Evolutionary conservation across 2,888 invertebrate genomes (phyloP).

Genomic region (Ochropacha duplaris): DNA sequence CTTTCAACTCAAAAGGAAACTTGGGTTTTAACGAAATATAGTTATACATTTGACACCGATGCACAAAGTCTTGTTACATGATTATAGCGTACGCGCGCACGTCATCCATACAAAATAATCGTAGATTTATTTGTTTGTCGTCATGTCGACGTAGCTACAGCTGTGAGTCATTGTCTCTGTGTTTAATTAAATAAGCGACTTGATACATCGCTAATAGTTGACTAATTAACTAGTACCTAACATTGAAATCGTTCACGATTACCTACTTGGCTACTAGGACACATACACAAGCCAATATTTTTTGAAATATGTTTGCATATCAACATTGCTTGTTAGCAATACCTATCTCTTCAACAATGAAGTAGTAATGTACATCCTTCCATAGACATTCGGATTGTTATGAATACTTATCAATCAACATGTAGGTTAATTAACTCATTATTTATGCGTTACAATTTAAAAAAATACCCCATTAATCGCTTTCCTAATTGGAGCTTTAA

Average conservation of each 20-base stretch:
- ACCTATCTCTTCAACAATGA: neutral
- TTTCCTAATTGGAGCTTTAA: neutral
- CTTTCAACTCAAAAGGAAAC: conserved; percentile 65
- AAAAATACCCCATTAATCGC: neutral
- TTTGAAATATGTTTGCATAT: neutral
- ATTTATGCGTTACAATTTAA: neutral
- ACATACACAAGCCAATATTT: neutral
- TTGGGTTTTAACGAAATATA: conserved; percentile 49
- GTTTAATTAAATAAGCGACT: conserved; percentile 32
- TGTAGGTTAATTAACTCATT: neutral
- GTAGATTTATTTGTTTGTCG: conserved; percentile 39
- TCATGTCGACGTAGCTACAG: conserved; percentile 30
- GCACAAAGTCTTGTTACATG: neutral
- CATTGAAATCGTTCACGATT: conserved; percentile 14
- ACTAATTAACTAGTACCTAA: conserved; percentile 1
- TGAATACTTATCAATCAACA: neutral
- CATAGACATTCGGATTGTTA: neutral
- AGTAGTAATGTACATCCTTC: neutral
- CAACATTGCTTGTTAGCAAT: neutral
- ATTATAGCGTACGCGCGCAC: conserved; percentile 31
- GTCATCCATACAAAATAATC: conserved; percentile 28
- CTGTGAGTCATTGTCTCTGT: conserved; percentile 43
- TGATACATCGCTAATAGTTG: conserved; percentile 11
- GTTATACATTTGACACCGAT: conserved; percentile 8
- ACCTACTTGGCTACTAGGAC: neutral